Conservation (phyloP, 2,888 invertebrate species). For the Cecidostiba fungosa region DNA sequence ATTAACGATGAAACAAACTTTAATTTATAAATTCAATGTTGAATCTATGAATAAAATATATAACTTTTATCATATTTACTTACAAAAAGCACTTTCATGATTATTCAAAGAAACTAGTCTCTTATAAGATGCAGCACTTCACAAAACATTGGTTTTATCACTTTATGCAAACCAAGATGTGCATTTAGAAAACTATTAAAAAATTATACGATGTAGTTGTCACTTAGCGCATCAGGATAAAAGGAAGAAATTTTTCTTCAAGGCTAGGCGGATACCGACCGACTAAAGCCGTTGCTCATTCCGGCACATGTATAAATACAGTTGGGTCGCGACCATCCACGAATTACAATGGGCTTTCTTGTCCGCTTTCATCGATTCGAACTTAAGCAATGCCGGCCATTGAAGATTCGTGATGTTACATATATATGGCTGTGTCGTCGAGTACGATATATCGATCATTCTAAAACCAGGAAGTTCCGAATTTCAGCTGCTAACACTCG, state of each 20-base stretch:
- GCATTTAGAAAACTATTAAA: constrained; percentile 7
- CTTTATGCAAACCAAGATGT: constrained; percentile 1
- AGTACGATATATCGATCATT: constrained; percentile 61
- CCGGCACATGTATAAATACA: constrained; percentile 80
- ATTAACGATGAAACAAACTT: neutral
- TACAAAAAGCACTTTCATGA: constrained; percentile 69
- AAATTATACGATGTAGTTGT: neutral
- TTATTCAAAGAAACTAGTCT: constrained; percentile 16
- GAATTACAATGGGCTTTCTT: constrained; percentile 81
- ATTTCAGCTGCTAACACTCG: constrained; percentile 14
- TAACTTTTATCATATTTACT: constrained; percentile 32
- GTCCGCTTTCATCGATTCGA: constrained; percentile 78
- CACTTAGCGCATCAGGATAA: neutral
- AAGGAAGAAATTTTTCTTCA: constrained; percentile 63
- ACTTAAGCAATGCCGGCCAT: constrained; percentile 77
- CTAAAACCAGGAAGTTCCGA: constrained; percentile 50
- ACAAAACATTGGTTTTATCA: constrained; percentile 30
- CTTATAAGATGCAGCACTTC: constrained; percentile 5
- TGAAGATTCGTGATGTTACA: constrained; percentile 76
- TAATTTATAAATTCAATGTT: too few species aligned
- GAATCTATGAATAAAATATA: too few species aligned
- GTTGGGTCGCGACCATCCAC: constrained; percentile 78
- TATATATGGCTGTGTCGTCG: constrained; percentile 68
- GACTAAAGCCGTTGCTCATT: constrained; percentile 77
- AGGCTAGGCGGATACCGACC: constrained; percentile 73